These are phyloP conservation scores for Doryteuthis pealeii DNA, from an alignment of 1,140 invertebrate genomes.

Conservation along the genomic window DNA sequence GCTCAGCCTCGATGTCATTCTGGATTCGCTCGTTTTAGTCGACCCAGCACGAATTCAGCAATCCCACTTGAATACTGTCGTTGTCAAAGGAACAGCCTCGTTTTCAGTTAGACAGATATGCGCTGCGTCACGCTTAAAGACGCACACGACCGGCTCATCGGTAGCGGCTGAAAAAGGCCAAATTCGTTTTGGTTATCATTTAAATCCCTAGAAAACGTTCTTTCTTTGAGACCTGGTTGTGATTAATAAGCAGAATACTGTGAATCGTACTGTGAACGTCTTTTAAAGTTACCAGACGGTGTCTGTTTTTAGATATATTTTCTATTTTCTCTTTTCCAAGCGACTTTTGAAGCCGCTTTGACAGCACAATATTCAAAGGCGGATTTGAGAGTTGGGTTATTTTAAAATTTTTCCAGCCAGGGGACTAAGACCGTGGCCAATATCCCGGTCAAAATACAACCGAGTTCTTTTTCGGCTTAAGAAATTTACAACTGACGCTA, in stretches of 20 bases:
- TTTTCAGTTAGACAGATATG: not conserved
- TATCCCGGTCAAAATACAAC: not conserved
- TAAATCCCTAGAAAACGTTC: not conserved
- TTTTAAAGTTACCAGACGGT: not conserved
- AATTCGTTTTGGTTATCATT: not conserved
- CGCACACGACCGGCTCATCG: not conserved
- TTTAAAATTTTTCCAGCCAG: not conserved
- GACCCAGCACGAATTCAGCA: constrained; percentile 1
- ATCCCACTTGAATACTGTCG: constrained; percentile 6
- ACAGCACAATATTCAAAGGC: not conserved
- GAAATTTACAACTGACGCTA: not conserved
- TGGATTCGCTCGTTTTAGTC: not conserved
- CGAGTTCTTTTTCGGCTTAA: not conserved
- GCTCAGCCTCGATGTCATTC: not conserved
- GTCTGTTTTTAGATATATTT: not conserved
- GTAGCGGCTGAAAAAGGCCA: not conserved
- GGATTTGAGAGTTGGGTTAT: constrained; percentile 9
- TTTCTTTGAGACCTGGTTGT: not conserved
- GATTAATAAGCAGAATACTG: not conserved
- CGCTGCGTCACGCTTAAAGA: not conserved
- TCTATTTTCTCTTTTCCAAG: not conserved
- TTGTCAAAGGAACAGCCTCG: constrained; percentile 4
- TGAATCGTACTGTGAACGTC: not conserved
- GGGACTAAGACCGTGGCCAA: not conserved
- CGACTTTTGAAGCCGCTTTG: not conserved